Conservation (phyloP, 2,113 vertebrate species). For the Phainopepla nitens region DNA sequence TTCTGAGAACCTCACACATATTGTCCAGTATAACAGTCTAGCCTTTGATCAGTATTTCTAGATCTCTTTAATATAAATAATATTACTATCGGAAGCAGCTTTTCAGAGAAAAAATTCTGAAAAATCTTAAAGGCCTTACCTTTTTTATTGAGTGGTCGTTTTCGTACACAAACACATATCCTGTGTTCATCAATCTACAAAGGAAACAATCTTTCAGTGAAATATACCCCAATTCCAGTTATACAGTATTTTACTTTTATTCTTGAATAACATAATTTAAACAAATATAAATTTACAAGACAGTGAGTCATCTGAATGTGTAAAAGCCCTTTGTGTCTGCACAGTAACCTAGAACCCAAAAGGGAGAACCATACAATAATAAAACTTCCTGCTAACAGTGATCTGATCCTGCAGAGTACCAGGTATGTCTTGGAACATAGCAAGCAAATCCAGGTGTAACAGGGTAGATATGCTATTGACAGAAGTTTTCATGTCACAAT, state of each 20-base stretch:
- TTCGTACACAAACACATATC: constrained; percentile 3
- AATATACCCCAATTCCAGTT: neutral
- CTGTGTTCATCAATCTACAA: neutral
- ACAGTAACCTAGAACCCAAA: neutral
- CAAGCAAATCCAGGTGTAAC: neutral
- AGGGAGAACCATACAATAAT: neutral
- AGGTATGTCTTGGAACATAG: neutral
- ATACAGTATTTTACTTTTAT: neutral
- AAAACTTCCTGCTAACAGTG: neutral
- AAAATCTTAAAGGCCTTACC: neutral
- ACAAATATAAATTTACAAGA: neutral
- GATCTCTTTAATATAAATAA: neutral
- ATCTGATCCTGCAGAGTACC: neutral
- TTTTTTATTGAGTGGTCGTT: constrained; percentile 14
- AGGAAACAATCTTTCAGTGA: neutral
- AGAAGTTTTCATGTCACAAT: neutral
- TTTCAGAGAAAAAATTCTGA: neutral
- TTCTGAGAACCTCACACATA: neutral
- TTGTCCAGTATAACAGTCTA: neutral
- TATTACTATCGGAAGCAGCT: neutral
- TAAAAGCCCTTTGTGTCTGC: neutral
- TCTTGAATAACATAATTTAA: neutral
- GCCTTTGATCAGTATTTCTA: neutral
- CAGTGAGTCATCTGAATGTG: neutral
- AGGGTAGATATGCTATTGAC: neutral